These are phyloP conservation scores for Buphagus erythrorhynchus DNA, from an alignment of 2,797 vertebrate genomes.

Conservation along the genomic window DNA sequence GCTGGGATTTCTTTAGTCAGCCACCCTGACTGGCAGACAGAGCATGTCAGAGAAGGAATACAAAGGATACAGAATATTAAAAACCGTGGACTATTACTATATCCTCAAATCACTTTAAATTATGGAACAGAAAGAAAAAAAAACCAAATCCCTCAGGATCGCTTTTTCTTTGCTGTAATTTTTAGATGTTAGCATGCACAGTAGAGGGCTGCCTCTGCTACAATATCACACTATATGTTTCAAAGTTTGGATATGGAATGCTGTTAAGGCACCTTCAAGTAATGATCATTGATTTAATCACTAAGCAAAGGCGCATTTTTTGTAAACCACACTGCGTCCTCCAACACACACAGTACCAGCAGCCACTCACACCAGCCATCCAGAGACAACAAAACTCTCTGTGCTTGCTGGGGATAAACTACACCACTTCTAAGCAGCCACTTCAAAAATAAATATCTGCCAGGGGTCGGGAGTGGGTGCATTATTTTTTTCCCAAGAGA, in stretches of 20 bases:
- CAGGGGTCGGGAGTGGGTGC: conserved; percentile 52
- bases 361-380: conserved; percentile 32
- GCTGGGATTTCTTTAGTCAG: neutral
- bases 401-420: conserved; percentile 12
- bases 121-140: neutral
- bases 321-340: conserved; percentile 16
- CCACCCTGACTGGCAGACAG: neutral
- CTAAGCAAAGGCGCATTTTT: conserved; percentile 47
- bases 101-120: neutral
- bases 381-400: conserved; percentile 2
- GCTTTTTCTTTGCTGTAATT: conserved; percentile 6
- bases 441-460: conserved; percentile 51
- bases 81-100: neutral
- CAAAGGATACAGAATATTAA: neutral
- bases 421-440: conserved; percentile 3
- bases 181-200: neutral
- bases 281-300: neutral
- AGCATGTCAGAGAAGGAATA: neutral
- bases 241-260: conserved; percentile 37
- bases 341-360: conserved; percentile 9
- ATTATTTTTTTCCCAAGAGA: conserved; percentile 8
- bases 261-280: conserved; percentile 45
- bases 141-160: neutral
- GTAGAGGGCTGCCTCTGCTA: conserved; percentile 36
- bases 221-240: neutral